phyloP scores from a whole-genome alignment of 2,888 invertebrate species.

The Pseudococcus viburni region DNA sequence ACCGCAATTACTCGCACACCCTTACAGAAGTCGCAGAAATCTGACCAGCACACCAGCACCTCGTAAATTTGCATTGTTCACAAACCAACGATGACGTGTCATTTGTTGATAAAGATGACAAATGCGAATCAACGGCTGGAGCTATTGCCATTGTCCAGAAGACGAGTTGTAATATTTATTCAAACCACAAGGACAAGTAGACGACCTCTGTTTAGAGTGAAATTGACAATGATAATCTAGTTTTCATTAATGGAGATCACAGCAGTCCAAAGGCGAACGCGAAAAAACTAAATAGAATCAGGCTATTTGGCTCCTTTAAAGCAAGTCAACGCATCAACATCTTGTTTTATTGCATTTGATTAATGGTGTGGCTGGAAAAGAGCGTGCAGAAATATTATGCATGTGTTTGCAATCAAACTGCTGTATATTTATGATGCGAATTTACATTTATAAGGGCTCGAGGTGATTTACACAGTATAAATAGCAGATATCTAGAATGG shows the following conservation, averaged over 20 bases:
- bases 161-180: conserved; percentile 7
- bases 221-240: conserved; percentile 28
- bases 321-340: not conserved
- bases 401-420: not conserved
- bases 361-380: not conserved
- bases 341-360: not conserved
- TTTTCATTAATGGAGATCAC: conserved; percentile 25
- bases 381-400: not conserved
- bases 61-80: not conserved
- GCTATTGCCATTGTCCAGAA: conserved; percentile 53
- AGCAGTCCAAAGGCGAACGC: not conserved
- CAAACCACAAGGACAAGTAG: conserved; percentile 55
- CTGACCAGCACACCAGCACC: not conserved
- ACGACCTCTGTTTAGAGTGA: conserved; percentile 32
- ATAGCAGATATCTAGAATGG: not conserved
- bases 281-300: conserved; percentile 8
- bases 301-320: not conserved
- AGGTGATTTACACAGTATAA: not conserved
- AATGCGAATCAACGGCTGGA: not conserved
- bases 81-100: not conserved
- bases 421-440: not conserved
- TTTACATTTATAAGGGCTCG: not conserved
- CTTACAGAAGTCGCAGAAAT: not conserved
- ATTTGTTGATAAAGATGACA: conserved; percentile 1
- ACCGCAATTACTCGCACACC: conserved; percentile 12